Percentiles rank a stretch among this genome's conserved stretches.
phyloP scores from a whole-genome alignment of 2,797 vertebrate genomes.

The Argya squamiceps region DNA sequence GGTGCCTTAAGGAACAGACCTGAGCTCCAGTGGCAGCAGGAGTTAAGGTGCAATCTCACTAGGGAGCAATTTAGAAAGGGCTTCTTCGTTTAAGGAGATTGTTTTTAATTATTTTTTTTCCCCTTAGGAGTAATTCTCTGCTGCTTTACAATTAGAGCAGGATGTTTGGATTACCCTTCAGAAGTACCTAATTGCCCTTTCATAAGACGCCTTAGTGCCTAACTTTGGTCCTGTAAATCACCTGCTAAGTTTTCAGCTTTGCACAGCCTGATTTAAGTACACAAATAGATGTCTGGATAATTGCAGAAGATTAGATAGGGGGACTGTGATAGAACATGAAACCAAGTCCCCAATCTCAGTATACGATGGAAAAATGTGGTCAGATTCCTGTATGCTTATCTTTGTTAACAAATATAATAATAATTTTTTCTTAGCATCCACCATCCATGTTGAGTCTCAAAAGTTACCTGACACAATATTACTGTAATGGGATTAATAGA shows the following conservation, averaged over 20 bases:
- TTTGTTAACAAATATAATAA: not conserved
- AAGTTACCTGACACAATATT: not conserved
- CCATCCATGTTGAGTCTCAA: not conserved
- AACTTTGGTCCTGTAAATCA: slow-evolving; percentile 14
- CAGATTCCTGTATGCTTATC: not conserved
- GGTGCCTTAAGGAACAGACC: not conserved
- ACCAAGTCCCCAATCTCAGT: fast-evolving
- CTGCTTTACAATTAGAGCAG: not conserved
- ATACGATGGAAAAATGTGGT: not conserved
- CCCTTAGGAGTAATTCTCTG: not conserved
- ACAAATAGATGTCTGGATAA: not conserved
- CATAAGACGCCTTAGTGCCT: not conserved
- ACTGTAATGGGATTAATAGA: not conserved
- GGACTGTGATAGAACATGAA: not conserved
- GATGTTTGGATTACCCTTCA: slow-evolving; percentile 18
- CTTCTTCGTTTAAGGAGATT: not conserved
- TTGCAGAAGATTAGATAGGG: not conserved
- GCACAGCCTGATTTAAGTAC: not conserved
- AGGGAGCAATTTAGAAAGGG: not conserved
- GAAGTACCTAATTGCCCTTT: not conserved
- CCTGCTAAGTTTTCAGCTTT: slow-evolving; percentile 48
- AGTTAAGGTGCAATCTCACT: not conserved
- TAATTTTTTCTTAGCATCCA: not conserved
- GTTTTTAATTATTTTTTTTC: not conserved
- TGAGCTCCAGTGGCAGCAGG: not conserved